These are phyloP conservation scores for Ptychochromis oligacanthus DNA, from an alignment of 2,113 vertebrate species.

Conservation along the genomic window DNA sequence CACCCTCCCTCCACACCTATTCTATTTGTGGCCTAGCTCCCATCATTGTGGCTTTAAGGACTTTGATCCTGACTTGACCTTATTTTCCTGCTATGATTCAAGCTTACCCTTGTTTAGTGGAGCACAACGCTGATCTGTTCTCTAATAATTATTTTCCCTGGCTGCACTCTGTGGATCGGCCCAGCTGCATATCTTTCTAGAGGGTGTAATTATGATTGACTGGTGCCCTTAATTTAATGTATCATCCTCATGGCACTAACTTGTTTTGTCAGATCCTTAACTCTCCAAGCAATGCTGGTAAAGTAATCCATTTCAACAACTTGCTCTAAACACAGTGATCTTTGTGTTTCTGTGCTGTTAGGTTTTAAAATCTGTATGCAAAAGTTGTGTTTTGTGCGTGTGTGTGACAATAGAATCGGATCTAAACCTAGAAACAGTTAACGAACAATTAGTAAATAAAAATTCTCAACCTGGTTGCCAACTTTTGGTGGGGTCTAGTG, in stretches of 20 bases:
- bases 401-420: neutral
- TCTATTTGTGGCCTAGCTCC: slow-evolving; percentile 11
- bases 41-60: slow-evolving; percentile 11
- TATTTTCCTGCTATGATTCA: slow-evolving; percentile 18
- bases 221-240: neutral
- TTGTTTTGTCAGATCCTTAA: slow-evolving; percentile 9
- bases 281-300: neutral
- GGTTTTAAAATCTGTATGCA: neutral
- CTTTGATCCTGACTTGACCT: slow-evolving; percentile 43
- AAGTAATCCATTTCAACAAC: neutral
- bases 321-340: neutral
- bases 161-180: neutral
- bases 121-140: neutral
- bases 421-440: neutral
- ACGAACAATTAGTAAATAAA: neutral
- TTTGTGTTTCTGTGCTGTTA: neutral
- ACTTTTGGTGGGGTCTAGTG: neutral
- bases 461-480: neutral
- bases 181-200: neutral
- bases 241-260: neutral
- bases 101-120: neutral
- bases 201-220: slow-evolving; percentile 24
- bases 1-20: neutral
- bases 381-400: neutral
- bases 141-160: slow-evolving; percentile 8